Percentiles rank a stretch among this genome's conserved stretches.
These are phyloP conservation scores for Bolinopsis microptera DNA, from an alignment of 37 sponge, comb jelly and placozoan genomes.

Conservation along the genomic window DNA sequence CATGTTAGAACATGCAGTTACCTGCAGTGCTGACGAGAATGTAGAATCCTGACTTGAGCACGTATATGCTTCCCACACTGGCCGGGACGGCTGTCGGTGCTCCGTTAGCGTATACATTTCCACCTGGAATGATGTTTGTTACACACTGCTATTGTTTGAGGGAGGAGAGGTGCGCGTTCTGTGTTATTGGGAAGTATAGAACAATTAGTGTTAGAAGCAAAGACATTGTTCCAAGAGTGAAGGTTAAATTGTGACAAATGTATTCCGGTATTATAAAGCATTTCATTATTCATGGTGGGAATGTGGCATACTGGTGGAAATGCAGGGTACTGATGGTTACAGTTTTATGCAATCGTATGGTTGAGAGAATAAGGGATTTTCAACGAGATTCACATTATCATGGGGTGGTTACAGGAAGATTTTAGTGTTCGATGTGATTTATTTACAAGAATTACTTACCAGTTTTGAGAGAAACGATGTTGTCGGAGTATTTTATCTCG, in stretches of 20 bases:
- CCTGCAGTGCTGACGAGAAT: conserved; percentile 36
- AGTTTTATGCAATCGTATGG: too few species aligned
- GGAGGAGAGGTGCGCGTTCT: not conserved
- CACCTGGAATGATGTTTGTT: not conserved
- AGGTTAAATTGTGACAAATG: too few species aligned
- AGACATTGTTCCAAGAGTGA: not conserved
- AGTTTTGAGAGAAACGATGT: conserved; percentile 3
- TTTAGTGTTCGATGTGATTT: too few species aligned
- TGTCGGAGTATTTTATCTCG: not conserved
- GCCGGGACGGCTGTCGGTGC: not conserved
- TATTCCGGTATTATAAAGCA: too few species aligned
- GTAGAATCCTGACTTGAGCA: conserved; percentile 23
- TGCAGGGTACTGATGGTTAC: too few species aligned
- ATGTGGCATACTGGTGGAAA: too few species aligned
- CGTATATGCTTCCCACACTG: conserved; percentile 13
- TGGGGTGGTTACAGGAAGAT: too few species aligned
- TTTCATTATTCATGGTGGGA: too few species aligned
- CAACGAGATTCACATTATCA: too few species aligned
- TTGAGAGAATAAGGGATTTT: too few species aligned
- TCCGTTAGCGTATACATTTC: conserved; percentile 9
- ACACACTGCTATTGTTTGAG: not conserved
- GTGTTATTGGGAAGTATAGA: not conserved
- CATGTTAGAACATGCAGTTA: too few species aligned
- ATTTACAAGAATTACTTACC: too few species aligned
- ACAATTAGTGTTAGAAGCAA: not conserved